A percentile compares a stretch with the other conserved stretches of the same genome.
Evolutionary conservation across 1,140 invertebrate species (phyloP).

Genomic region (Neuroterus valhalla): DNA sequence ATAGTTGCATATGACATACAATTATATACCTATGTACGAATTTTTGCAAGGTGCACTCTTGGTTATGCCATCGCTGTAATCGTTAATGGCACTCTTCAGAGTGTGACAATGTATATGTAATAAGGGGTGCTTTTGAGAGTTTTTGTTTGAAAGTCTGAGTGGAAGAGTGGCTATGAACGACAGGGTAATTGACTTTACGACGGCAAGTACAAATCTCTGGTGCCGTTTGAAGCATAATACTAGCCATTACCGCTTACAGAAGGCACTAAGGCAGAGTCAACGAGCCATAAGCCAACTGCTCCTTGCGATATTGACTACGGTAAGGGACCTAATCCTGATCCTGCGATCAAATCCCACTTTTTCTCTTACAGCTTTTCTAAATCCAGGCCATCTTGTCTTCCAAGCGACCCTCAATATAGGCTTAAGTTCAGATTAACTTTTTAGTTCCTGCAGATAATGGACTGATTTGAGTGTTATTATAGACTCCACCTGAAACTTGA

Average conservation of each 20-base stretch:
- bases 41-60: too few relatives aligned
- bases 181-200: neutral
- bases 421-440: too few relatives aligned
- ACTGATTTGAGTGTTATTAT: too few relatives aligned
- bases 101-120: too few relatives aligned
- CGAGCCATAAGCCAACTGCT: conserved; percentile 18
- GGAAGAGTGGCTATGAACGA: neutral
- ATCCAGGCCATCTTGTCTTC: neutral
- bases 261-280: conserved; percentile 17
- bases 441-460: too few relatives aligned
- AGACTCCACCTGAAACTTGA: too few relatives aligned
- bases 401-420: too few relatives aligned
- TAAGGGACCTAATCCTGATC: conserved; percentile 9
- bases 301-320: conserved; percentile 2
- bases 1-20: too few relatives aligned
- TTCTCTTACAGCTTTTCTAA: neutral
- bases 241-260: conserved; percentile 23
- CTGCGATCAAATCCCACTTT: neutral
- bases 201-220: conserved; percentile 8
- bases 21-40: too few relatives aligned
- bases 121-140: too few relatives aligned
- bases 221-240: conserved; percentile 9
- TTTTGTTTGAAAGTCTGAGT: neutral
- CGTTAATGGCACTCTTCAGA: too few relatives aligned
- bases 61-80: too few relatives aligned